phyloP scores from a whole-genome alignment of 2,797 vertebrate genomes.

The Discoglossus pictus region DNA sequence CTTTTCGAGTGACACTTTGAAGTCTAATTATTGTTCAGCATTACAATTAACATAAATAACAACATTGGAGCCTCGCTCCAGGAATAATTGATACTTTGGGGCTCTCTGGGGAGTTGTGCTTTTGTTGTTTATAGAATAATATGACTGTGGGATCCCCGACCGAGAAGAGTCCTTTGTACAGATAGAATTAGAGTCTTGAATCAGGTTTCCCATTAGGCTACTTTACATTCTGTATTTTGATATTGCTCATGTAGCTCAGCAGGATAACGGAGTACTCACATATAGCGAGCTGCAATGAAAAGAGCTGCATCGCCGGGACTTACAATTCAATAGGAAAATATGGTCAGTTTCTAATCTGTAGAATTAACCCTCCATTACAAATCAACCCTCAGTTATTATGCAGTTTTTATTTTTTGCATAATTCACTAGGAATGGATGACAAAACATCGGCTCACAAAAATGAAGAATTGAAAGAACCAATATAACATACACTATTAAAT shows the following conservation, averaged over 20 bases:
- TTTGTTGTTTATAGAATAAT: slow-evolving; percentile 54
- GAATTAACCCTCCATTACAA: too few species aligned
- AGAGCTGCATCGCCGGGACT: not conserved
- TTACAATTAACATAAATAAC: slow-evolving; percentile 52
- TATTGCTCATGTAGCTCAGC: slow-evolving; percentile 41
- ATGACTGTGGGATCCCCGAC: slow-evolving; percentile 30
- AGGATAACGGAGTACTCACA: slow-evolving; percentile 24
- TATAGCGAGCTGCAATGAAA: slow-evolving; percentile 14
- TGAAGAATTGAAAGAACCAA: too few species aligned
- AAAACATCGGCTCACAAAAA: too few species aligned
- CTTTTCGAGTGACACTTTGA: slow-evolving; percentile 54
- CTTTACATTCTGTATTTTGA: slow-evolving; percentile 32
- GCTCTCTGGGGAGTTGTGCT: slow-evolving; percentile 22
- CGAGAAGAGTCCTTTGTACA: slow-evolving; percentile 38
- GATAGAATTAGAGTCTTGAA: slow-evolving; percentile 40
- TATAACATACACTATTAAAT: too few species aligned
- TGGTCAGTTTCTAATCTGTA: slow-evolving; percentile 14
- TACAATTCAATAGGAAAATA: slow-evolving; percentile 17
- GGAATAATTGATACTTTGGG: slow-evolving; percentile 52
- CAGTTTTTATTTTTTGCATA: too few species aligned
- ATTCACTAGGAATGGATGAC: too few species aligned
- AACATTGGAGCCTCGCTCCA: slow-evolving; percentile 51
- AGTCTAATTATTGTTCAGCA: slow-evolving; percentile 54
- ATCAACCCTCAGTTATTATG: too few species aligned
- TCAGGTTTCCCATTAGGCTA: slow-evolving; percentile 37